phyloP scores from a whole-genome alignment of 2,113 vertebrate genomes.

The Tichodroma muraria region DNA sequence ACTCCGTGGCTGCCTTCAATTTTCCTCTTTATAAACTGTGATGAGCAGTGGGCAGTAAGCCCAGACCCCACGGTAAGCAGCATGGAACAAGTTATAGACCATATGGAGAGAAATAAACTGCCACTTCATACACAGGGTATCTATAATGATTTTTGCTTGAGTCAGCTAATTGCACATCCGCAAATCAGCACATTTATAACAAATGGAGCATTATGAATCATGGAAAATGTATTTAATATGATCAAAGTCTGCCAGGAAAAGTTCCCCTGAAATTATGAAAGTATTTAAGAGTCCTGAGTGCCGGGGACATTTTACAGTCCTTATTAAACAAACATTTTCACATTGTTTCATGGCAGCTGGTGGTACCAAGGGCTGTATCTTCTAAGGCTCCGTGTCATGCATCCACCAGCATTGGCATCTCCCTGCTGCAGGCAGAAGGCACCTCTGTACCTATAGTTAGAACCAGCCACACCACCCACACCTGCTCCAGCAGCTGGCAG shows the following conservation, averaged over 20 bases:
- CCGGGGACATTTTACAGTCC: slow-evolving; percentile 21
- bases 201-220: slow-evolving; percentile 9
- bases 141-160: slow-evolving; percentile 12
- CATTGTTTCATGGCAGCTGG: background rate
- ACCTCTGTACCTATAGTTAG: background rate
- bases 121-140: slow-evolving; percentile 38
- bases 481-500: background rate
- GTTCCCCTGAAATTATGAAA: slow-evolving; percentile 5
- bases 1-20: slow-evolving; percentile 6
- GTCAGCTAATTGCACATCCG: slow-evolving; percentile 45
- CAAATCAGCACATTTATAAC: slow-evolving; percentile 42
- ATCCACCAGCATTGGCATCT: background rate
- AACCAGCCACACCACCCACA: background rate
- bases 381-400: background rate
- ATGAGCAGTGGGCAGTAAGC: slow-evolving; percentile 43
- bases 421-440: background rate
- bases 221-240: slow-evolving; percentile 9
- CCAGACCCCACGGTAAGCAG: slow-evolving; percentile 48
- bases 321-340: slow-evolving; percentile 19
- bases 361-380: background rate
- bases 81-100: slow-evolving; percentile 50
- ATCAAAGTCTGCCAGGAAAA: slow-evolving; percentile 43
- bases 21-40: slow-evolving; percentile 27
- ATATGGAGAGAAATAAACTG: slow-evolving; percentile 61
- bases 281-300: slow-evolving; percentile 5